Conservation (phyloP, 2,797 vertebrate genomes). For the Artibeus lituratus region DNA sequence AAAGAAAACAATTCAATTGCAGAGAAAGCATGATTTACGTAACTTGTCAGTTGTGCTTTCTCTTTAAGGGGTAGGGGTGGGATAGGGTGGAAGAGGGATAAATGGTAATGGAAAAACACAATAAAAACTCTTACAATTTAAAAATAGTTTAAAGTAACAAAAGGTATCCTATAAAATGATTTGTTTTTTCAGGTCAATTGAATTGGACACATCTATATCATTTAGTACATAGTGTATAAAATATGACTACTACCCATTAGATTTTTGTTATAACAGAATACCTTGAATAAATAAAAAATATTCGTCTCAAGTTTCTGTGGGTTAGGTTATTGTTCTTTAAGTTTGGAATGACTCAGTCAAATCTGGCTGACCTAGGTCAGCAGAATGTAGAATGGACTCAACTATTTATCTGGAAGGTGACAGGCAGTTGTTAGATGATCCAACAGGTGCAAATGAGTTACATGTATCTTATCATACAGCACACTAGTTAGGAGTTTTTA, state of each 20-base stretch:
- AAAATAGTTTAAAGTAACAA: neutral
- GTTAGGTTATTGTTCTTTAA: neutral
- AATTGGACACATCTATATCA: neutral
- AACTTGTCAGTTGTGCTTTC: neutral
- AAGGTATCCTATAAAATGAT: neutral
- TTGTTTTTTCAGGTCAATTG: neutral
- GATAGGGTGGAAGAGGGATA: neutral
- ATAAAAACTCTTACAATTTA: no score
- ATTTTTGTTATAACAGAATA: neutral
- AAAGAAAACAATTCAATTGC: neutral
- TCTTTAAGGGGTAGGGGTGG: neutral
- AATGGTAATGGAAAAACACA: no score
- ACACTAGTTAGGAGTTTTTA: neutral
- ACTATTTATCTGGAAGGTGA: neutral
- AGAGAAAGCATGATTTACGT: neutral
- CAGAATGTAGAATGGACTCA: neutral
- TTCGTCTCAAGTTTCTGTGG: neutral
- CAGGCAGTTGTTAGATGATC: neutral
- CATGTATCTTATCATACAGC: neutral
- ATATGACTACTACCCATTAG: neutral
- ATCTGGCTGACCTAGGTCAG: neutral
- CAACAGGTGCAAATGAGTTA: neutral
- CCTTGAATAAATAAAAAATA: neutral
- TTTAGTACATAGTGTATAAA: neutral
- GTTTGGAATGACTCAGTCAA: neutral